These are phyloP conservation scores for Drosophila greeni DNA, from an alignment of 2,888 invertebrate genomes.

Conservation along the genomic window DNA sequence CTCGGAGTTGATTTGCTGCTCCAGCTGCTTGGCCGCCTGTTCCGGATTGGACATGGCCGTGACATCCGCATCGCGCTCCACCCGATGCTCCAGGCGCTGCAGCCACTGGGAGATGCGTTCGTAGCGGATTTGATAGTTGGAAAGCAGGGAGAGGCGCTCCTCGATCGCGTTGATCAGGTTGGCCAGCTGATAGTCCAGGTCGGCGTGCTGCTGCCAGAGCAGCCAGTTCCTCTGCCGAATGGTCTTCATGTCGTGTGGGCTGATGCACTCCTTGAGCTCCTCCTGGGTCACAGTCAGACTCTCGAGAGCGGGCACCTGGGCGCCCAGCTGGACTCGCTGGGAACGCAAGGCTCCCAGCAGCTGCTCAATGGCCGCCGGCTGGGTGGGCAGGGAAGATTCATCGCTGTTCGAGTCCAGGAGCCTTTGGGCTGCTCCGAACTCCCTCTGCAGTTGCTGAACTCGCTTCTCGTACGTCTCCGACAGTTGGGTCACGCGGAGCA, in stretches of 20 bases:
- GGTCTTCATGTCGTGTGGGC: constrained; percentile 89
- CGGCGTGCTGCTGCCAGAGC: constrained; percentile 88
- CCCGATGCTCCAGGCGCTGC: constrained; percentile 83
- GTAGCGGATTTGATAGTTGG: constrained; percentile 85
- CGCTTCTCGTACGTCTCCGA: constrained; percentile 83
- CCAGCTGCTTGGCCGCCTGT: constrained; percentile 85
- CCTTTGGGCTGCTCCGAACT: constrained; percentile 84
- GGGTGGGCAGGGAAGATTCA: constrained; percentile 80
- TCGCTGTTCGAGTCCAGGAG: constrained; percentile 81
- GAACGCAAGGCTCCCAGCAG: constrained; percentile 83
- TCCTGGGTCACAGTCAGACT: constrained; percentile 87
- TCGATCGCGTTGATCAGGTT: constrained; percentile 85
- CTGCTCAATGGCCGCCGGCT: constrained; percentile 83
- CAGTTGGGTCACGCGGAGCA: constrained; percentile 84
- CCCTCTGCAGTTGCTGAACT: constrained; percentile 81
- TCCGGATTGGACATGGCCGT: constrained; percentile 84
- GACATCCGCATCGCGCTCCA: constrained; percentile 82
- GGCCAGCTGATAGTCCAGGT: constrained; percentile 88
- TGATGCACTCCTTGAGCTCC: constrained; percentile 90
- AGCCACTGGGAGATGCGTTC: constrained; percentile 85
- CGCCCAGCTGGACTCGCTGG: constrained; percentile 80
- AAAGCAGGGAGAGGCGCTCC: constrained; percentile 85
- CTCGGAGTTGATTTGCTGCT: constrained; percentile 87
- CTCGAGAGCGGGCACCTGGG: constrained; percentile 83
- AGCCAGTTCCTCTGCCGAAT: constrained; percentile 89